Evolutionary conservation across 2,113 vertebrate species (phyloP).

Genomic region (Gymnorhina tibicen): DNA sequence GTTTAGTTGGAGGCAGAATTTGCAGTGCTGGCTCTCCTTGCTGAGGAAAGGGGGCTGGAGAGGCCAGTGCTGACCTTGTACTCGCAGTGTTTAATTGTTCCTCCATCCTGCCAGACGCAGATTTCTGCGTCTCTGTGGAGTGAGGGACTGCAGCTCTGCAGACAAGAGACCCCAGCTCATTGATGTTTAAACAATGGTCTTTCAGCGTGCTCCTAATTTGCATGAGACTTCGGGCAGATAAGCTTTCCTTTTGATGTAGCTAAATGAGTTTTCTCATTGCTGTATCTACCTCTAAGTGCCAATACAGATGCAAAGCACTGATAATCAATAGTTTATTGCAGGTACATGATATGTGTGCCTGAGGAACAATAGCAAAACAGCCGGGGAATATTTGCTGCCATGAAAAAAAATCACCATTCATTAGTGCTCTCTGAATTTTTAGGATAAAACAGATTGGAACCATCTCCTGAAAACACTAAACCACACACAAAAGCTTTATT

Average conservation of each 20-base stretch:
- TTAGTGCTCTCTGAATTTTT: background rate
- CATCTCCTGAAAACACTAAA: background rate
- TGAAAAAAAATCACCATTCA: background rate
- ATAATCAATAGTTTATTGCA: background rate
- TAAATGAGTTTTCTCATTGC: background rate
- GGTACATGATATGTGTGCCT: background rate
- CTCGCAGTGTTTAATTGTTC: background rate
- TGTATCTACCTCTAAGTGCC: background rate
- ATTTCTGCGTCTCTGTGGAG: background rate
- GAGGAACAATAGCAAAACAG: background rate
- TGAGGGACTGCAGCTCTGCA: background rate
- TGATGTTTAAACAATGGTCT: background rate
- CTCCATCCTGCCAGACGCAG: background rate
- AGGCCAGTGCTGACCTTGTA: background rate
- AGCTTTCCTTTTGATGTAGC: background rate
- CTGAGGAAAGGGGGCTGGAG: background rate
- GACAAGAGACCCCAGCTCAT: background rate
- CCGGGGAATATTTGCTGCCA: background rate
- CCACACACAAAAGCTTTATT: background rate
- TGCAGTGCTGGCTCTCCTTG: background rate
- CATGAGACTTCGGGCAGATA: background rate
- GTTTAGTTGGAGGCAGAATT: background rate
- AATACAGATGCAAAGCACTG: background rate
- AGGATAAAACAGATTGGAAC: background rate
- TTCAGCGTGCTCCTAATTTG: background rate